phyloP scores from a whole-genome alignment of 2,113 vertebrate species.

The Bostrychus sinensis region DNA sequence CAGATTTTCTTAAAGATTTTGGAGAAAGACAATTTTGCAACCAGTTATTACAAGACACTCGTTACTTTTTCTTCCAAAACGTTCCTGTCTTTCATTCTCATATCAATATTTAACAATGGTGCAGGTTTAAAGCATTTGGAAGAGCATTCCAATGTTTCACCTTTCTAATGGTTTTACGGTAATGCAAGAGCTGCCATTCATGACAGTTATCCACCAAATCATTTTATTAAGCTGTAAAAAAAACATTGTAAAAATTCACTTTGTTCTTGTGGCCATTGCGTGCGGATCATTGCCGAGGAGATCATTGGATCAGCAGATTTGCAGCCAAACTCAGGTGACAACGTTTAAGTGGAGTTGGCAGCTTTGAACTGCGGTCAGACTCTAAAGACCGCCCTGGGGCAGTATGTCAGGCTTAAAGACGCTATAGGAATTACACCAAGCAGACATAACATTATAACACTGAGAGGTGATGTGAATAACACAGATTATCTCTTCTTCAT shows the following conservation, averaged over 20 bases:
- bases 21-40: constrained; percentile 21
- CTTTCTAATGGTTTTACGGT: not conserved
- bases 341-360: constrained; percentile 53
- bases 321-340: constrained; percentile 41
- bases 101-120: constrained; percentile 55
- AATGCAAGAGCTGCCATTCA: not conserved
- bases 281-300: constrained; percentile 16
- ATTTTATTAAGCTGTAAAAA: not conserved
- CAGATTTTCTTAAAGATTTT: constrained; percentile 19
- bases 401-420: constrained; percentile 49
- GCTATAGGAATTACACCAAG: not conserved
- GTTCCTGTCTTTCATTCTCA: constrained; percentile 12
- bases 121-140: constrained; percentile 49
- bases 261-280: not conserved
- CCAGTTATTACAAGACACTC: constrained; percentile 49
- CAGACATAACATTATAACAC: not conserved
- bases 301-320: constrained; percentile 56
- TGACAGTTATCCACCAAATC: constrained; percentile 12
- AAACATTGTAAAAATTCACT: constrained; percentile 2
- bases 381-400: constrained; percentile 36
- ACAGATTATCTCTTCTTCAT: too few relatives aligned
- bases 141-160: not conserved
- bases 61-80: constrained; percentile 41
- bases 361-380: constrained; percentile 26
- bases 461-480: not conserved